Base-by-base conservation (phyloP, 2,113 vertebrate species). In the Hippocampus abdominalis region DNA sequence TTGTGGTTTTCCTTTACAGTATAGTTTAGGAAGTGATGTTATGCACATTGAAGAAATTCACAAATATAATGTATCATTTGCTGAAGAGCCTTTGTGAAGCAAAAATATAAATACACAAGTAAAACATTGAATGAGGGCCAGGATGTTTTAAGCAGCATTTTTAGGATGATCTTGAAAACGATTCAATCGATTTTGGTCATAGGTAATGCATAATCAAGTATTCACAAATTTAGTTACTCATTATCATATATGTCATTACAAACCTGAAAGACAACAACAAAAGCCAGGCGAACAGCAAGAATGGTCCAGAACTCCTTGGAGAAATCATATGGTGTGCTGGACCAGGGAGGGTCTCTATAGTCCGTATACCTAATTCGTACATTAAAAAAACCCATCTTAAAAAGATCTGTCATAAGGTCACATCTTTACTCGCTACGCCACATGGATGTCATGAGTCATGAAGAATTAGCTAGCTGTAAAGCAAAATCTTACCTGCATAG, bases 301-400 rank as follows among this genome's bases (percentile, higher is more conserved):
- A 98, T 92, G 39, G 95, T 94, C 97, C 97, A 99, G 90, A 96
- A 98, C 76, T 96, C 94, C 86, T 95, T 97, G n/a, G 97, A 95
- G 64, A 97, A 90, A 29, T 97, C 94, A 1, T 98, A 99, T 16
- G 94, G 93, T 20, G 92, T 92, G 44, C 86, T 91, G 0, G 96
- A 96, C 94, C 95, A 95, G 0, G 95, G 97, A 0, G 96, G 93
- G 44, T 98, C 96, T 74, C 97, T 93, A 80, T 98, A 98, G 81
- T 98, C 97, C 83, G 98, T 99, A 85, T 96, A 99, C 68, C 97
- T 99, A 83, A 9, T 69, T 73, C 42, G 63, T 56, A 29, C 5
- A 64, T 44, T 44, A 15, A 27, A 11, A 39, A 10, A 23, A 29
- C 2, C 48, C 27, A 5, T 20, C 53, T 49, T 32, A 15, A 62